Percentiles rank a stretch among this genome's conserved stretches.
These are phyloP conservation scores for Corvus hawaiiensis DNA, from an alignment of 2,113 vertebrate species.

Conservation along the genomic window DNA sequence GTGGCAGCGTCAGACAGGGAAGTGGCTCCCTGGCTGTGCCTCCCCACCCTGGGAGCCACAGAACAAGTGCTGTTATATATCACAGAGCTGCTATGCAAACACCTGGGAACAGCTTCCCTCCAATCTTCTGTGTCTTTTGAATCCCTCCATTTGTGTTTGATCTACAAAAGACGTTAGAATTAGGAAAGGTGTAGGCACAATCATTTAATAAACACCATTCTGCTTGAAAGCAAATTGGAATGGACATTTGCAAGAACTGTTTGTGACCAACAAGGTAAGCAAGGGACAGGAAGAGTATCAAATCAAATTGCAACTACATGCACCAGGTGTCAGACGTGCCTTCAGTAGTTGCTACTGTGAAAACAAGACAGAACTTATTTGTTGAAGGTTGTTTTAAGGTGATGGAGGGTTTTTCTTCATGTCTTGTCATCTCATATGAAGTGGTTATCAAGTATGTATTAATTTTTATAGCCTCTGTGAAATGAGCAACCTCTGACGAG, in stretches of 20 bases:
- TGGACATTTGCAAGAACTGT: background rate
- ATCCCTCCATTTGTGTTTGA: background rate
- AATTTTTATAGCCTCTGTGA: background rate
- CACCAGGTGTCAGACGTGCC: background rate
- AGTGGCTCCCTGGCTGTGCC: background rate
- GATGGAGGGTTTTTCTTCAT: background rate
- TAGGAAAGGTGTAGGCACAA: background rate
- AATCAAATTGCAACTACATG: background rate
- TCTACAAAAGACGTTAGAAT: background rate
- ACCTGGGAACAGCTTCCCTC: background rate
- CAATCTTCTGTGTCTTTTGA: background rate
- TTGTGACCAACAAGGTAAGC: background rate
- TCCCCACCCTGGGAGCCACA: background rate
- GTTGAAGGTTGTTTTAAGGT: background rate
- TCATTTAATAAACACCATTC: background rate
- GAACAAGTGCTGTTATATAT: fast-evolving
- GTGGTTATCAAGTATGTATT: background rate
- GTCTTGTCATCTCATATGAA: background rate
- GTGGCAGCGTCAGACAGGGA: background rate
- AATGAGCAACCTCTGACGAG: background rate
- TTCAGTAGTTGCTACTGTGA: background rate
- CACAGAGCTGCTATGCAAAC: background rate
- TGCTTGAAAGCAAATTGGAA: background rate
- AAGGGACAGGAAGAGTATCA: background rate
- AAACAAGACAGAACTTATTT: background rate